Evolutionary conservation across 1,140 invertebrate species (phyloP), one percentile per base, ranked within the genome.

Genomic region (Platyscapa corneri): DNA sequence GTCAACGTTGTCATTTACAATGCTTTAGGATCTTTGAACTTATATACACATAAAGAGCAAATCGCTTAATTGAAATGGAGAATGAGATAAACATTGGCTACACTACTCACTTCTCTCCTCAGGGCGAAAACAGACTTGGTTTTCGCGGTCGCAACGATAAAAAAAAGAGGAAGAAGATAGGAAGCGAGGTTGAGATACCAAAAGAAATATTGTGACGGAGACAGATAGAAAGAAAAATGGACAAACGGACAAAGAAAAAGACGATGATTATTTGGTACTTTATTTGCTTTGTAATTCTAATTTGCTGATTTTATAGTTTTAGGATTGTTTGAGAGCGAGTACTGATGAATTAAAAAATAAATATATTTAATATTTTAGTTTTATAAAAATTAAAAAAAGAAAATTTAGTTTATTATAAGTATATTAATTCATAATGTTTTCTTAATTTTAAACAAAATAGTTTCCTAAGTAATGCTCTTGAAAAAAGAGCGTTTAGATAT

Each of bases 21-120:
- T 18, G 60, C 82, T 84, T n/a, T 18, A 75, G 83, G 76, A 76
- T 74, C 77, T 84, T 80, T 84, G 65, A 46, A 84, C 78, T 74
- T 27, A 78, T 70, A 67, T 72, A 64, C 64, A 65, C 70, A 65
- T 70, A 60, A 79, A 72, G 76, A 65, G 65, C 75, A 65, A 80
- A 82, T 82, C 79, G 84, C 30, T 72, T 85, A 85, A 85, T 85
- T 85, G 79, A 82, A 56, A 39, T 70, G 84, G 60, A 53, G 79
- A 79, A 78, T 49, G 53, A 89, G 89, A 90, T 90, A 89, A 90
- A 87, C 89, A 88, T 87, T 88, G 88, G 89, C 79, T 82, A 87
- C 60, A 83, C 85, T 86, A 85, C 87, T 80, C n/a, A 23, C 34
- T n/a, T n/a, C 10, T 37, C 83, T 39, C 60, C 46, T 80, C 39